Conservation (phyloP, 2,113 vertebrate genomes). For the Parus major region DNA sequence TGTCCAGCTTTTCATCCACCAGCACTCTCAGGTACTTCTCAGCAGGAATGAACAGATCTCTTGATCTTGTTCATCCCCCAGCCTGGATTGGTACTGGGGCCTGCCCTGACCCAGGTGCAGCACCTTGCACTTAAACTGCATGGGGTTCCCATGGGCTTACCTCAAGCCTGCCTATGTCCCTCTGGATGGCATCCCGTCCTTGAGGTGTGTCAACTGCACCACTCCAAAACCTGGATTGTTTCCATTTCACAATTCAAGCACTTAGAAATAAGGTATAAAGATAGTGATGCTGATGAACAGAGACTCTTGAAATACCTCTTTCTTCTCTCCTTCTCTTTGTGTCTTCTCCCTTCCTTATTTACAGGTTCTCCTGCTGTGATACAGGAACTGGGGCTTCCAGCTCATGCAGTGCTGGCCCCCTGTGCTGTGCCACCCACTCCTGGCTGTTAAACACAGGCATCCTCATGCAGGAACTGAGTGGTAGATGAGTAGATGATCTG, state of each 20-base stretch:
- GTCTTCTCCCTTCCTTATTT: not conserved
- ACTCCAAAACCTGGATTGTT: not conserved
- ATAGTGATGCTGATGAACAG: not conserved
- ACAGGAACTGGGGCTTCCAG: constrained; percentile 24
- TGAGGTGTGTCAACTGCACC: not conserved
- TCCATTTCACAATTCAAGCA: not conserved
- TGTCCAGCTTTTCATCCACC: not conserved
- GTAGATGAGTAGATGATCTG: not conserved
- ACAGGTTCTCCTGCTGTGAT: not conserved
- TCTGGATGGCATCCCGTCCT: not conserved
- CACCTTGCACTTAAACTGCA: not conserved
- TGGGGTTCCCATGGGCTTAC: too few species aligned
- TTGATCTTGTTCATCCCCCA: not conserved
- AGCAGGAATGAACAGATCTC: not conserved
- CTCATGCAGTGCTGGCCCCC: not conserved
- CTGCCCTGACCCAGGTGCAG: not conserved
- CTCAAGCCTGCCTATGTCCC: rapidly evolving
- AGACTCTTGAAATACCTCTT: not conserved
- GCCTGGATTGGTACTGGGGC: not conserved
- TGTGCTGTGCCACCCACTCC: not conserved
- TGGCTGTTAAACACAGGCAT: not conserved
- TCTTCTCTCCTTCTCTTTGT: not conserved
- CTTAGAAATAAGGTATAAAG: not conserved
- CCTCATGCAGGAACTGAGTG: not conserved
- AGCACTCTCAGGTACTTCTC: rapidly evolving